phyloP scores from a whole-genome alignment of 2,888 invertebrate species.

The Lithophane leautieri region DNA sequence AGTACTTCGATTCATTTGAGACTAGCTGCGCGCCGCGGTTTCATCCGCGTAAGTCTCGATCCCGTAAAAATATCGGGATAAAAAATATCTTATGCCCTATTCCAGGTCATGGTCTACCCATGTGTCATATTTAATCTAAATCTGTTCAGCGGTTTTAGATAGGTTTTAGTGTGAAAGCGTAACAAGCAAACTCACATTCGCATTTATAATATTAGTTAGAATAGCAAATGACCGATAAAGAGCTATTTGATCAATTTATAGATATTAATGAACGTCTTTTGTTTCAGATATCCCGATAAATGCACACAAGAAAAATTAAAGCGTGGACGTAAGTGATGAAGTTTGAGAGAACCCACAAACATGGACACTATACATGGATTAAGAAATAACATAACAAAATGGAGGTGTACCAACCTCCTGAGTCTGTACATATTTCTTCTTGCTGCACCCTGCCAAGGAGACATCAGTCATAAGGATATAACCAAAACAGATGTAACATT shows the following conservation, averaged over 20 bases:
- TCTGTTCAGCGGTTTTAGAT: too few relatives aligned
- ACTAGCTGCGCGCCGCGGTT: too few relatives aligned
- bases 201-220: too few relatives aligned
- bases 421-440: slow-evolving; percentile 79
- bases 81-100: too few relatives aligned
- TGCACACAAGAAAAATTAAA: slow-evolving; percentile 63
- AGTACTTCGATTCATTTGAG: neutral
- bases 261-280: slow-evolving; percentile 44
- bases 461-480: slow-evolving; percentile 77
- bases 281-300: slow-evolving; percentile 80
- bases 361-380: slow-evolving; percentile 79
- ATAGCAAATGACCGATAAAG: neutral
- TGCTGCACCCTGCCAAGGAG: slow-evolving; percentile 76
- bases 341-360: slow-evolving; percentile 75
- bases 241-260: neutral
- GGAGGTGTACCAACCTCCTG: slow-evolving; percentile 78
- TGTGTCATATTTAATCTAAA: too few relatives aligned
- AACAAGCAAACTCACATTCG: too few relatives aligned
- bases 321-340: slow-evolving; percentile 81
- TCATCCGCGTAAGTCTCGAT: too few relatives aligned
- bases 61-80: too few relatives aligned
- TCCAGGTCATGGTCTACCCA: too few relatives aligned
- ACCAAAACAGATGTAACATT: slow-evolving; percentile 81
- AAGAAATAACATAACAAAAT: slow-evolving; percentile 77
- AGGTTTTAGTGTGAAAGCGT: too few relatives aligned